Percentiles rank a stretch among this genome's conserved stretches.
phyloP scores from a whole-genome alignment of 2,888 invertebrate genomes.

The Drosophila anomalata region DNA sequence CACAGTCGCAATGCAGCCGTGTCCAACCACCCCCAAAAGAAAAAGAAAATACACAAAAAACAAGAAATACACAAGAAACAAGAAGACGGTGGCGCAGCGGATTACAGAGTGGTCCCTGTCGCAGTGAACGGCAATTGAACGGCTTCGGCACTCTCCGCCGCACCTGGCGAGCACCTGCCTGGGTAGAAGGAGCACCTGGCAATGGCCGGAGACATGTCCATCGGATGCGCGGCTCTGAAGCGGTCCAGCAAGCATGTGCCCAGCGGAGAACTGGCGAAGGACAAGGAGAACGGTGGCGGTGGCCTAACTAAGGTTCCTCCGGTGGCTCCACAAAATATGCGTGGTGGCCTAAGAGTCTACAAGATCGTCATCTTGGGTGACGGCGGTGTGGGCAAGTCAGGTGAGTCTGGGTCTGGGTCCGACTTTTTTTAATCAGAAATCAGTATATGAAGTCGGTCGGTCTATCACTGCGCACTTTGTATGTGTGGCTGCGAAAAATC shows the following conservation, averaged over 20 bases:
- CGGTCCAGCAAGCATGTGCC: slow-evolving; percentile 75
- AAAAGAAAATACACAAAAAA: slow-evolving; percentile 32
- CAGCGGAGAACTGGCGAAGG: slow-evolving; percentile 5
- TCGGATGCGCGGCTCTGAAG: slow-evolving; percentile 82
- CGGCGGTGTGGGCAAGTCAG: slow-evolving; percentile 96
- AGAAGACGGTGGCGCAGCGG: slow-evolving; percentile 34
- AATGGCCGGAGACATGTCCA: slow-evolving; percentile 83
- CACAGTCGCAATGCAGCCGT: background rate
- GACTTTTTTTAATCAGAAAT: background rate
- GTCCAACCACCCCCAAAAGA: slow-evolving; percentile 26
- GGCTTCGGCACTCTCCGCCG: background rate
- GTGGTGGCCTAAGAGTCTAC: slow-evolving; percentile 91
- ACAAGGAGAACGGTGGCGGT: slow-evolving; percentile 62
- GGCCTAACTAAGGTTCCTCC: slow-evolving; percentile 61
- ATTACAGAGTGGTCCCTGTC: slow-evolving; percentile 28
- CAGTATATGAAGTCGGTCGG: slow-evolving; percentile 14
- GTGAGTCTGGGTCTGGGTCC: slow-evolving; percentile 83
- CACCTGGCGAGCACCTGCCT: background rate
- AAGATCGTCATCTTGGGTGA: slow-evolving; percentile 96
- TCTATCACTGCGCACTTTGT: slow-evolving; percentile 63
- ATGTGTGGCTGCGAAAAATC: slow-evolving; percentile 68
- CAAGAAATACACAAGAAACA: slow-evolving; percentile 25
- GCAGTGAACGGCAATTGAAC: slow-evolving; percentile 2
- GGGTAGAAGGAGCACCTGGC: slow-evolving; percentile 10
- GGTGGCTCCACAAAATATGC: slow-evolving; percentile 79